phyloP scores from a whole-genome alignment of 2,113 vertebrate genomes.

The Mobula hypostoma region DNA sequence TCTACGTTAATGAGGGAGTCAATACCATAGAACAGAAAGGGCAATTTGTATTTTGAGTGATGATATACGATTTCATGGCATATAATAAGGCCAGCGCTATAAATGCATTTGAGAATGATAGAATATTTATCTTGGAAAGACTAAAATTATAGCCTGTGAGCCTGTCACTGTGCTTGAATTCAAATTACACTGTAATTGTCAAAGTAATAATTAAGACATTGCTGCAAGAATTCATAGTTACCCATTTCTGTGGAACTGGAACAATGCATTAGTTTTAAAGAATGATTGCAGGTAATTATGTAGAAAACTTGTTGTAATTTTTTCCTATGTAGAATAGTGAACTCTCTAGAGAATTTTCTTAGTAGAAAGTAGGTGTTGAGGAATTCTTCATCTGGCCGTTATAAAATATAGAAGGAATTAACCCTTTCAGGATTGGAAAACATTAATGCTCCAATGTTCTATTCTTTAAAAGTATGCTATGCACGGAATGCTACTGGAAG shows the following conservation, averaged over 20 bases:
- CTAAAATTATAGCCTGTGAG: slow-evolving; percentile 22
- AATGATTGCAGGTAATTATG: not conserved
- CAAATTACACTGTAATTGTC: not conserved
- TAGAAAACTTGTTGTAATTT: not conserved
- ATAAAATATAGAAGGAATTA: not conserved
- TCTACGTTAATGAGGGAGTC: not conserved
- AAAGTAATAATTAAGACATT: slow-evolving; percentile 13
- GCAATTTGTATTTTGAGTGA: not conserved
- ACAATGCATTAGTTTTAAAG: slow-evolving; percentile 6
- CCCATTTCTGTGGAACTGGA: not conserved
- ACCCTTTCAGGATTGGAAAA: not conserved
- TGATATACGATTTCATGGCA: not conserved
- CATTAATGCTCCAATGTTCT: not conserved
- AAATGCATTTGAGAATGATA: not conserved
- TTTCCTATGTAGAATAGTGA: not conserved
- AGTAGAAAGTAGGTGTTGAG: not conserved
- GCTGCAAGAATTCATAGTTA: slow-evolving; percentile 8
- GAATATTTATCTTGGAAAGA: not conserved
- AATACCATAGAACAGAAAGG: not conserved
- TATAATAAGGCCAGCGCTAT: not conserved
- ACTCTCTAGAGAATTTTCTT: not conserved
- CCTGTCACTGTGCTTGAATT: not conserved
- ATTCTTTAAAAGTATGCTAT: not conserved
- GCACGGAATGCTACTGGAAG: not conserved
- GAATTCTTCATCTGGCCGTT: not conserved